Evolutionary conservation across 2,888 invertebrate species (phyloP), one percentile per base, ranked within the genome.

Genomic region (Acrobeloides nanus): DNA sequence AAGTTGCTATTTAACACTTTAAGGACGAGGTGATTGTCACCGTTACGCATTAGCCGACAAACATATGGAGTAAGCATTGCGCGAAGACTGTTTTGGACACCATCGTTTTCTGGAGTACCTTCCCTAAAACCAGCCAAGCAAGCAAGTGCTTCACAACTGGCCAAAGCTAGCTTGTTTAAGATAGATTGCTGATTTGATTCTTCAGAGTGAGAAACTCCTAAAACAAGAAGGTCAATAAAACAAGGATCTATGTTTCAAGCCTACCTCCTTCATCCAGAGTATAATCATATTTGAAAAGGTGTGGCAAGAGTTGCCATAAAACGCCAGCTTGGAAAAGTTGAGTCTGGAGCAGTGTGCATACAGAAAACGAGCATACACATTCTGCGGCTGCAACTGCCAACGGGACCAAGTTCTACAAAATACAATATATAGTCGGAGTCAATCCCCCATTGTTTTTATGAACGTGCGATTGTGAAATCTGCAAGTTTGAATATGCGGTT

Each of bases 241-340:
- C n/a, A n/a, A n/a, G n/a, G n/a, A n/a, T n/a, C n/a, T n/a, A n/a
- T n/a, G n/a, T n/a, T n/a, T n/a, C n/a, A n/a, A n/a, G n/a, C n/a
- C n/a, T n/a, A n/a, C n/a, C 95, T 41, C 92, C 88, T 78, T 97
- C 95, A 48, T 92, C 86, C 61, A 97, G 79, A 4, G 97, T 99
- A 77, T 85, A 97, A 78, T 97, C 97, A 76, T 92, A 99, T 53
- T 84, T 84, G 75, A 97, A 88, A 75, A 87, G 83, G 64, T 87
- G 86, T 0, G 87, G 81, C 31, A 97, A 76, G 42, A 97, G 78
- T 67, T 90, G 89, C 85, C 89, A 95, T 3, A 97, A 75, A 0
- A 86, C 87, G 7, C 93, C 95, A 1, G 76, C 68, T 53, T 72
- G 83, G 10, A 88, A 81, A 25, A 92, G 76, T 72, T 84, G 84